Evolutionary conservation across 2,797 vertebrate species (phyloP).

Genomic region (Synaphobranchus kaupii): DNA sequence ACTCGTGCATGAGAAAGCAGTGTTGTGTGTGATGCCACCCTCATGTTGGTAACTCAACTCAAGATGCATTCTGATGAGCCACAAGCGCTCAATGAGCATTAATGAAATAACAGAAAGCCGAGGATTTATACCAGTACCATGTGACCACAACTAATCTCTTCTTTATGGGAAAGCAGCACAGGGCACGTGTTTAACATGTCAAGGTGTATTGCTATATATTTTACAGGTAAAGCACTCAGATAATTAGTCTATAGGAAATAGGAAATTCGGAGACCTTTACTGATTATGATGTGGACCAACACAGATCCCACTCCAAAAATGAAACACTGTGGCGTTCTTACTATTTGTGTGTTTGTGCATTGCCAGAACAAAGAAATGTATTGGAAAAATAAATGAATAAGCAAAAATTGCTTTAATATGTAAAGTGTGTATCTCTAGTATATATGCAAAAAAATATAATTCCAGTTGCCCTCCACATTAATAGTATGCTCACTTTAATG

Average conservation of each 20-base stretch:
- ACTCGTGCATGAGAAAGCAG: background rate
- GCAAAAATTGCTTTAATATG: background rate
- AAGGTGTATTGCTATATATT: background rate
- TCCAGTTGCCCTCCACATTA: background rate
- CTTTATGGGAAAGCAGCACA: background rate
- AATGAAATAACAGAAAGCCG: background rate
- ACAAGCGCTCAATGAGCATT: background rate
- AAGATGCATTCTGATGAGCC: background rate
- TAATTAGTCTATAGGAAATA: background rate
- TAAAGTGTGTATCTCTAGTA: background rate
- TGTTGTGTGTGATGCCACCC: background rate
- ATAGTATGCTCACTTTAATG: background rate
- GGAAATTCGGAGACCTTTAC: background rate
- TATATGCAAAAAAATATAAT: background rate
- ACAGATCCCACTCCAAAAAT: background rate
- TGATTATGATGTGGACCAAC: background rate
- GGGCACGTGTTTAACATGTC: background rate
- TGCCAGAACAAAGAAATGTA: background rate
- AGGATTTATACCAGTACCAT: background rate
- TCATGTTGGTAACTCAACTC: background rate
- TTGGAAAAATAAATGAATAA: background rate
- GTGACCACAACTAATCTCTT: background rate
- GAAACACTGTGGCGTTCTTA: background rate
- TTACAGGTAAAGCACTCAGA: background rate
- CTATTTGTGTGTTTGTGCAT: background rate